These are phyloP conservation scores for Onthophagus taurus DNA, from an alignment of 1,140 invertebrate species.

Conservation along the genomic window DNA sequence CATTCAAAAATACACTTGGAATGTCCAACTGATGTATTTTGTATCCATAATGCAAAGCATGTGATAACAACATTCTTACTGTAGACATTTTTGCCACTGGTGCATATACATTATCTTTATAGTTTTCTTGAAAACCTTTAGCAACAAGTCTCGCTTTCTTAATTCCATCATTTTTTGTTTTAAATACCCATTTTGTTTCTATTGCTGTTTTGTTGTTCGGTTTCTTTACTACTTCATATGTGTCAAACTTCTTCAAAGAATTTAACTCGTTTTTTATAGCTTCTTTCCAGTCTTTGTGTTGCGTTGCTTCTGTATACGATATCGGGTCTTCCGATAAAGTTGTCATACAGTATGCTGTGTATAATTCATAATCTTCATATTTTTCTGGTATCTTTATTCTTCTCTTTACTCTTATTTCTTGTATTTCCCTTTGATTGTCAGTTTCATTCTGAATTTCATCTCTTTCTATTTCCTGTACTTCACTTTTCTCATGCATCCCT, in stretches of 20 bases:
- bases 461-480: background rate
- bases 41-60: conserved; percentile 19
- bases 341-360: background rate
- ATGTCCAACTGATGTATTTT: conserved; percentile 25
- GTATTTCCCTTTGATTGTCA: background rate
- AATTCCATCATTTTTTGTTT: background rate
- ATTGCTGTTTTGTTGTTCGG: background rate
- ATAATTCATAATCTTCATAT: background rate
- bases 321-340: background rate
- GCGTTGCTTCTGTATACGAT: conserved; percentile 5
- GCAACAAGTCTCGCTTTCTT: conserved; percentile 4
- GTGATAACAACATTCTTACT: conserved; percentile 14
- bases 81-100: conserved; percentile 11
- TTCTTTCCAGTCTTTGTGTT: background rate
- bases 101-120: conserved; percentile 6
- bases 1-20: conserved; percentile 24
- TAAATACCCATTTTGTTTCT: conserved; percentile 8
- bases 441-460: background rate
- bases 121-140: conserved; percentile 7
- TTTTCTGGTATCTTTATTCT: conserved; percentile 1
- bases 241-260: background rate
- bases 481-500: background rate
- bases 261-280: conserved; percentile 8
- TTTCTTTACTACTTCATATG: background rate
- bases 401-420: too few species aligned